Evolutionary conservation across 2,113 vertebrate species (phyloP).

Genomic region (Sigmodon hispidus): DNA sequence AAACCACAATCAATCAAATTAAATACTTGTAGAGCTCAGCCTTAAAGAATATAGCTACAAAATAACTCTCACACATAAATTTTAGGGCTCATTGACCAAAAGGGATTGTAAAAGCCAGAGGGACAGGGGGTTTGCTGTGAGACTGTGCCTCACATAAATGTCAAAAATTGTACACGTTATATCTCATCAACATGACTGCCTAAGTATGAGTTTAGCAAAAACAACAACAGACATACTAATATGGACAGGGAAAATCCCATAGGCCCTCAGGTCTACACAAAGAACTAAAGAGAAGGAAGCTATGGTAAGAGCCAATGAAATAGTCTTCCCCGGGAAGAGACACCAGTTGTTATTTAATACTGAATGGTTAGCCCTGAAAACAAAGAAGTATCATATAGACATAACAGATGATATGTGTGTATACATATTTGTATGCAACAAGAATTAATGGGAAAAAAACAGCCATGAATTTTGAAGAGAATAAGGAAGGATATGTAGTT

Average conservation of each 20-base stretch:
- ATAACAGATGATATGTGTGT: neutral
- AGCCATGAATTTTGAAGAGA: neutral
- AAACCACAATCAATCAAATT: neutral
- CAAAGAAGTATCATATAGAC: too few species aligned
- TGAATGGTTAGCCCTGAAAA: neutral
- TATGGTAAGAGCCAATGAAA: neutral
- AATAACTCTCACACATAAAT: neutral
- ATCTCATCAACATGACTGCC: neutral
- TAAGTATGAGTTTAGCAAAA: neutral
- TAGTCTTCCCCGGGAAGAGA: neutral
- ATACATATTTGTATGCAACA: neutral
- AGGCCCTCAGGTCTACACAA: too few species aligned
- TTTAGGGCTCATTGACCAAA: neutral
- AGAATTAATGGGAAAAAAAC: neutral
- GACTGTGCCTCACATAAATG: too few species aligned
- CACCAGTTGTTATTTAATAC: neutral
- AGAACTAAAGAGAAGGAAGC: neutral
- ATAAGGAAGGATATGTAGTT: too few species aligned
- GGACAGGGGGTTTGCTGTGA: neutral
- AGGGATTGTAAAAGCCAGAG: neutral
- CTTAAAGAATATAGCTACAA: neutral
- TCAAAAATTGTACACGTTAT: too few species aligned
- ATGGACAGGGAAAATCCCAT: neutral
- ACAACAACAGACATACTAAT: neutral
- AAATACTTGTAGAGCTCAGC: neutral